Conservation (phyloP, 2,113 vertebrate species). For the Spermophilus dauricus region DNA sequence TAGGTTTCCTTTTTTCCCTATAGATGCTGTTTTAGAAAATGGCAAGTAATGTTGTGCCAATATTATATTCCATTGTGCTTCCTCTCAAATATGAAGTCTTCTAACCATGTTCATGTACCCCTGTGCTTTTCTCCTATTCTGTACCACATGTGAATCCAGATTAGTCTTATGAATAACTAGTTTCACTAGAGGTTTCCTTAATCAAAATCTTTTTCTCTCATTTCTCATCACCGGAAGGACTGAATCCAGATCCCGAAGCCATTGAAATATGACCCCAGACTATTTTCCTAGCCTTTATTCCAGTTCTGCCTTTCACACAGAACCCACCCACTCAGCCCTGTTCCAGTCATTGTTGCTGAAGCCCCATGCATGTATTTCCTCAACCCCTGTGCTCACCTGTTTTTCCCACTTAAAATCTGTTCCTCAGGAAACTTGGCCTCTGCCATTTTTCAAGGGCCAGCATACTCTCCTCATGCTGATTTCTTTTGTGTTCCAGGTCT, state of each 20-base stretch:
- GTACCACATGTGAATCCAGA: not conserved
- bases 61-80: not conserved
- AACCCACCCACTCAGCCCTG: rapidly evolving
- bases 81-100: not conserved
- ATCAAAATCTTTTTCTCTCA: slow-evolving; percentile 67
- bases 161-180: not conserved
- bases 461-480: not conserved
- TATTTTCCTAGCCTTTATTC: slow-evolving; percentile 84
- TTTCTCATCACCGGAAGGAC: not conserved
- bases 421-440: not conserved
- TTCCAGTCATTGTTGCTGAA: not conserved
- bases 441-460: not conserved
- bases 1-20: slow-evolving; percentile 9
- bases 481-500: not conserved
- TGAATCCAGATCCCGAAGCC: not conserved
- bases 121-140: not conserved
- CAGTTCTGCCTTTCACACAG: not conserved
- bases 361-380: not conserved
- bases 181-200: slow-evolving; percentile 6
- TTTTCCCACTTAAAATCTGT: not conserved
- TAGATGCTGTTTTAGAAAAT: slow-evolving; percentile 64
- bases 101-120: not conserved
- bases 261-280: not conserved
- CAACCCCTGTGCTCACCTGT: not conserved
- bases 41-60: not conserved